These are phyloP conservation scores for Leptinotarsa tumamoca DNA, from an alignment of 2,888 invertebrate genomes.

Conservation along the genomic window DNA sequence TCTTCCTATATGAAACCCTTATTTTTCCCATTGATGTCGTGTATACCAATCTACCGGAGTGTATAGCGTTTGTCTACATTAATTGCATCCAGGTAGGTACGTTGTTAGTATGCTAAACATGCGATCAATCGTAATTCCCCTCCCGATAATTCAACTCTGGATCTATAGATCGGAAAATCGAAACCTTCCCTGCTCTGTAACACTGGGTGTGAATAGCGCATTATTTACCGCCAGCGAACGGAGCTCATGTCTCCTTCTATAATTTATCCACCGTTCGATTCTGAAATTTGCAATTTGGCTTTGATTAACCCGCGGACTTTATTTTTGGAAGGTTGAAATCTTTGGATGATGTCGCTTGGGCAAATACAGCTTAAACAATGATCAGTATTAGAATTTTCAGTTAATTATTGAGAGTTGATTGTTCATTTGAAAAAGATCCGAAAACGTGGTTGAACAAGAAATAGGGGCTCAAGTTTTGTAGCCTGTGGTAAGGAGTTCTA, in stretches of 20 bases:
- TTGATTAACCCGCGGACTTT: background rate
- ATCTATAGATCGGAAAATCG: background rate
- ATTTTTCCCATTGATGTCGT: too few relatives aligned
- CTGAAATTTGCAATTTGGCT: background rate
- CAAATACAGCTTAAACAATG: too few relatives aligned
- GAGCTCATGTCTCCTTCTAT: conserved; percentile 4
- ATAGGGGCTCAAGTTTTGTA: too few relatives aligned
- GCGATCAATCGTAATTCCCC: background rate
- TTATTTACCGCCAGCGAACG: background rate
- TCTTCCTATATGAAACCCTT: too few relatives aligned
- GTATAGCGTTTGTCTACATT: conserved; percentile 6
- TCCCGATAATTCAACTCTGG: background rate
- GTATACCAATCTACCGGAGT: background rate
- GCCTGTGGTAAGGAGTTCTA: too few relatives aligned
- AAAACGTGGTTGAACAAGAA: too few relatives aligned
- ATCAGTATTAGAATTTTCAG: too few relatives aligned
- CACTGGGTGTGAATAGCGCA: background rate
- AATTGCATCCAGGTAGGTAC: conserved; percentile 9
- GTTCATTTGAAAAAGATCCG: too few relatives aligned
- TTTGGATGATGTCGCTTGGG: background rate
- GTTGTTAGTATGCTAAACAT: conserved; percentile 13
- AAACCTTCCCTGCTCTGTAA: background rate
- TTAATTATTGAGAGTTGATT: too few relatives aligned
- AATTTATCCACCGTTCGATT: conserved; percentile 6
- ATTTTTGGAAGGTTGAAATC: background rate